Percentiles rank a stretch among this genome's conserved stretches.
Evolutionary conservation across 1,140 invertebrate species (phyloP).

Genomic region (Listronotus bonariensis): DNA sequence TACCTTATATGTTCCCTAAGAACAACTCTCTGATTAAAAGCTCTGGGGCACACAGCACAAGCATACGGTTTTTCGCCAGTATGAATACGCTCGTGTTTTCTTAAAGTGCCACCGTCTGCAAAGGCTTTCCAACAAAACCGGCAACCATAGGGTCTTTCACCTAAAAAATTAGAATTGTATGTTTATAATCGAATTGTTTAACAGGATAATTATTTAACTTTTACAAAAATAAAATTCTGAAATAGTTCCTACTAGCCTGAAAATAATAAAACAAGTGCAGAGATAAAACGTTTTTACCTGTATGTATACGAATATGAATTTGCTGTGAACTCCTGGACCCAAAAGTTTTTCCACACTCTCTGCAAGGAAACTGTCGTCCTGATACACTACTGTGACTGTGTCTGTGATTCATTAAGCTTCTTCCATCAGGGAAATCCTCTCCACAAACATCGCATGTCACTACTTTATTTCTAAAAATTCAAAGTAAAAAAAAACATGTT

Average conservation of each 20-base stretch:
- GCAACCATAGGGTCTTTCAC: slow-evolving; percentile 80
- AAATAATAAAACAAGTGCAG: too few relatives aligned
- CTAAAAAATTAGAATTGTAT: too few relatives aligned
- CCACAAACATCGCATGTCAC: slow-evolving; percentile 73
- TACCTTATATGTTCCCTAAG: slow-evolving; percentile 75
- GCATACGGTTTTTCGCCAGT: slow-evolving; percentile 95
- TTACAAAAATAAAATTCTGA: too few relatives aligned
- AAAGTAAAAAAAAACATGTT: not conserved
- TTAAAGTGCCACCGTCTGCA: slow-evolving; percentile 94
- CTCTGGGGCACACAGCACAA: slow-evolving; percentile 90
- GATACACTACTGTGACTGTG: slow-evolving; percentile 62
- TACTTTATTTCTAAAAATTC: slow-evolving; percentile 61
- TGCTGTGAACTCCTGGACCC: slow-evolving; percentile 88
- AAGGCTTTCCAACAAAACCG: slow-evolving; percentile 99
- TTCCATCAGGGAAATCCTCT: slow-evolving; percentile 71
- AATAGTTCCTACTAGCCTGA: too few relatives aligned
- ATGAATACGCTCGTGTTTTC: slow-evolving; percentile 97
- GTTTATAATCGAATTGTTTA: too few relatives aligned
- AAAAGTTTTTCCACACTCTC: slow-evolving; percentile 83
- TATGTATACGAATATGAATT: slow-evolving; percentile 89
- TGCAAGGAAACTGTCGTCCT: slow-evolving; percentile 79
- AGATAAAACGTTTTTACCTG: slow-evolving; percentile 59
- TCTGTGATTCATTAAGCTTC: slow-evolving; percentile 71
- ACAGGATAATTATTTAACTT: too few relatives aligned
- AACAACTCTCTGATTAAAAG: slow-evolving; percentile 83